Evolutionary conservation across 2,888 invertebrate species (phyloP).

Genomic region (Neuroscelio doddi): DNA sequence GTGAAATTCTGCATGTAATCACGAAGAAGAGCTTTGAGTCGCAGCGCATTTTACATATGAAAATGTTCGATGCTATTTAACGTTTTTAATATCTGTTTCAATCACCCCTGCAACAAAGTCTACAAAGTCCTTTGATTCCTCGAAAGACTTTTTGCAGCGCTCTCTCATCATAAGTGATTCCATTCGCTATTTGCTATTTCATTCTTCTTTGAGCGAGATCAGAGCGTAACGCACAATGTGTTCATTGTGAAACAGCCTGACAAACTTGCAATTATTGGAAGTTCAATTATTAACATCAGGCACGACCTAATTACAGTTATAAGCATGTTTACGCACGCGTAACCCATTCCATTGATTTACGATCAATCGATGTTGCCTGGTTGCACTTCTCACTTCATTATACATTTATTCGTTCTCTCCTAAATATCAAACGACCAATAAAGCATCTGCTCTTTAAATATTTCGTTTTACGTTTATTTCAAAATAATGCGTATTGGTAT

Average conservation of each 20-base stretch:
- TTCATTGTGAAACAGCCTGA: slow-evolving; percentile 31
- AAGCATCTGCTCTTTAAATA: too few species aligned
- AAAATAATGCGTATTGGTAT: too few species aligned
- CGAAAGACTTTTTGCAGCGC: slow-evolving; percentile 11
- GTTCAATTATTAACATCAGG: slow-evolving; percentile 39
- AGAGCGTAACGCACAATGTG: slow-evolving; percentile 19
- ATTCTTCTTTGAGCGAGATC: slow-evolving; percentile 10
- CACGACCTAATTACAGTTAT: slow-evolving; percentile 37
- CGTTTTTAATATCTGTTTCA: too few species aligned
- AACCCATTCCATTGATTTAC: slow-evolving; percentile 14
- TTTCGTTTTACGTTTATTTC: too few species aligned
- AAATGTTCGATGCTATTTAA: slow-evolving; percentile 6
- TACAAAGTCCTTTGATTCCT: slow-evolving; percentile 23
- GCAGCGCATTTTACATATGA: too few species aligned
- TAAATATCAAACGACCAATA: too few species aligned
- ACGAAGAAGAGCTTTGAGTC: too few species aligned
- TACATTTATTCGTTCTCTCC: background rate
- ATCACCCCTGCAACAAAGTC: slow-evolving; percentile 15
- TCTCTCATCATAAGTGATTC: slow-evolving; percentile 6
- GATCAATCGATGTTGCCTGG: slow-evolving; percentile 9
- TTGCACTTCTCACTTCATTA: slow-evolving; percentile 13
- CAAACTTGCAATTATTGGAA: slow-evolving; percentile 32
- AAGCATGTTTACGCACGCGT: slow-evolving; percentile 36
- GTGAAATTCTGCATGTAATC: too few species aligned
- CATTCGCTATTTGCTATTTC: slow-evolving; percentile 21